Conservation (phyloP, 23 tunicate species). For the Clavelina lepadiformis region DNA sequence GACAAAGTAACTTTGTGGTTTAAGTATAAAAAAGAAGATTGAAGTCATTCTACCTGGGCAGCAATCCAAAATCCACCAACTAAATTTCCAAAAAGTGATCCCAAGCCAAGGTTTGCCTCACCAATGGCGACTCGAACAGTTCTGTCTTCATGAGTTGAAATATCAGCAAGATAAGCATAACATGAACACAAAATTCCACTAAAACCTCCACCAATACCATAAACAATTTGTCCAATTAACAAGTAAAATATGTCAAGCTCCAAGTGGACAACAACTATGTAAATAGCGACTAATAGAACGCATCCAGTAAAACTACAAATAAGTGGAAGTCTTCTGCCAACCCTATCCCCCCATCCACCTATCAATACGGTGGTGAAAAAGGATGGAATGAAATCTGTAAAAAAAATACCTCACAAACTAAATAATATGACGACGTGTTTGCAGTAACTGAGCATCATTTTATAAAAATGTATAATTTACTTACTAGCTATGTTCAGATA, state of each 20-base stretch:
- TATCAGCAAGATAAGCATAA: conserved; percentile 55
- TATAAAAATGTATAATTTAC: conserved; percentile 1
- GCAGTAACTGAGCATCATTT: not conserved
- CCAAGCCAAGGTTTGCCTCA: conserved; percentile 51
- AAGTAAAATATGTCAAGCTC: conserved; percentile 26
- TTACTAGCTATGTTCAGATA: conserved; percentile 46
- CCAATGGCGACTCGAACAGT: conserved; percentile 51
- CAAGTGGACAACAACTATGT: conserved; percentile 23
- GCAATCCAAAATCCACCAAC: conserved; percentile 50
- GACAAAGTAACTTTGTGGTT: too few relatives aligned
- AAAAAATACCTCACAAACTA: not conserved
- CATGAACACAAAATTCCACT: conserved; percentile 32
- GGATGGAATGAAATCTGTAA: conserved; percentile 25
- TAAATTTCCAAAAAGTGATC: conserved; percentile 37
- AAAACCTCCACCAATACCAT: conserved; percentile 54
- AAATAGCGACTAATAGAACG: conserved; percentile 11
- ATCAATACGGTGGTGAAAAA: conserved; percentile 22
- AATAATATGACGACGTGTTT: not conserved
- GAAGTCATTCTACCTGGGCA: too few relatives aligned
- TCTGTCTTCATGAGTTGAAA: conserved; percentile 23
- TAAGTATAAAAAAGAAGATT: too few relatives aligned
- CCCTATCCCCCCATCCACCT: conserved; percentile 64
- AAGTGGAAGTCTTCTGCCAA: conserved; percentile 54
- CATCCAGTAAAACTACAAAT: conserved; percentile 23
- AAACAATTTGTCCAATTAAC: conserved; percentile 36